A percentile compares a stretch with the other conserved stretches of the same genome.
These are phyloP conservation scores for Wiebesia pumilae DNA, from an alignment of 1,140 invertebrate species.

Conservation along the genomic window DNA sequence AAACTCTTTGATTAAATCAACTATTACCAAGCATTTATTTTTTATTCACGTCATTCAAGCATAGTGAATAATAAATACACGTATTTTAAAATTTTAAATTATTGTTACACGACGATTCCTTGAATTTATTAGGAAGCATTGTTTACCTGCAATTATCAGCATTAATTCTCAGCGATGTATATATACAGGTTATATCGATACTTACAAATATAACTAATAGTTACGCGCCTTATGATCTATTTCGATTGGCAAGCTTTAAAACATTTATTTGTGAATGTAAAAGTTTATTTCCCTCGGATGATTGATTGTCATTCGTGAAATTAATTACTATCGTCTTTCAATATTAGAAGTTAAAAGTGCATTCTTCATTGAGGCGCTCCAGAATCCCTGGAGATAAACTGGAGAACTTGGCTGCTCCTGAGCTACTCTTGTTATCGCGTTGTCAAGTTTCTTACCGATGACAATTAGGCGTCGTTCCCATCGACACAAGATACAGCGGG, in stretches of 20 bases:
- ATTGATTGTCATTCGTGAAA: conserved; percentile 23
- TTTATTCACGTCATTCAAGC: no score
- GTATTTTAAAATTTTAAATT: background rate
- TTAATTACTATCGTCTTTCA: conserved; percentile 28
- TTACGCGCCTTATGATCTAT: background rate
- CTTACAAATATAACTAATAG: background rate
- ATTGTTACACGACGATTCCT: background rate
- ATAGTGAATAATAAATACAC: no score
- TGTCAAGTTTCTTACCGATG: conserved; percentile 72
- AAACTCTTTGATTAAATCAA: no score
- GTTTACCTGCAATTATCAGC: background rate
- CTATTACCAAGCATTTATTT: no score
- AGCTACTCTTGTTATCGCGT: conserved; percentile 64
- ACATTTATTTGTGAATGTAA: conserved; percentile 4
- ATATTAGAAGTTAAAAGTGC: conserved; percentile 39
- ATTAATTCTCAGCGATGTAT: no score
- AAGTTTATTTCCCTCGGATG: background rate
- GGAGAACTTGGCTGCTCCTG: conserved; percentile 32
- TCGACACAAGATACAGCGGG: conserved; percentile 65
- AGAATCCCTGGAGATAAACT: conserved; percentile 43
- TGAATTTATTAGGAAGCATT: no score
- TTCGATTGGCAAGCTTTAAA: background rate
- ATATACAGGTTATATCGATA: background rate
- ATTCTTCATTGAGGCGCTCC: conserved; percentile 23
- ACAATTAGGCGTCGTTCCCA: conserved; percentile 71